Evolutionary conservation across 1,140 invertebrate genomes (phyloP).

Genomic region (Antheraea pernyi): DNA sequence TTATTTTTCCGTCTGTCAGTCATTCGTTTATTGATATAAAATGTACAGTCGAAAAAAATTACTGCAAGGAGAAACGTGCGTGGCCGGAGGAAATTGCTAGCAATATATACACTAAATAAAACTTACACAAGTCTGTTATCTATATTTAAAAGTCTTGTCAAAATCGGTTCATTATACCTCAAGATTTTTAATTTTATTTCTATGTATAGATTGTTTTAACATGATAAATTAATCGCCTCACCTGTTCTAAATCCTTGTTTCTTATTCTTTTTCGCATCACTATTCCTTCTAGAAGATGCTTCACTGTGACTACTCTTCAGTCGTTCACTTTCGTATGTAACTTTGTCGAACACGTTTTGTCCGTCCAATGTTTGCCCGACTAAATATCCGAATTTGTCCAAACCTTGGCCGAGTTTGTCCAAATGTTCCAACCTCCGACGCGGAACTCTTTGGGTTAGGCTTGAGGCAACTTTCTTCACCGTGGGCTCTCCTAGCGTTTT

Average conservation of each 20-base stretch:
- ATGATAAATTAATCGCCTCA: slow-evolving; percentile 17
- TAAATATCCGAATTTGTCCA: slow-evolving; percentile 27
- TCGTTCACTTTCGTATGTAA: slow-evolving; percentile 62
- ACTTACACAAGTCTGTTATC: too few relatives aligned
- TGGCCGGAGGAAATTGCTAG: too few relatives aligned
- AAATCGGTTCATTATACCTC: too few relatives aligned
- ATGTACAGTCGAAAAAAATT: too few relatives aligned
- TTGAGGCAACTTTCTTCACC: slow-evolving; percentile 18
- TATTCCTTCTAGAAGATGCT: slow-evolving; percentile 62
- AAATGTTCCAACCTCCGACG: slow-evolving; percentile 28
- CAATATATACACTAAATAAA: too few relatives aligned
- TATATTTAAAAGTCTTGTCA: too few relatives aligned
- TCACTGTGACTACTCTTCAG: slow-evolving; percentile 53
- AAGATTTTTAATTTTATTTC: too few relatives aligned
- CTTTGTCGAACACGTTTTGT: slow-evolving; percentile 39
- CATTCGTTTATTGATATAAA: too few relatives aligned
- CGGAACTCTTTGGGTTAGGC: slow-evolving; percentile 25
- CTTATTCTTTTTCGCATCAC: slow-evolving; percentile 51
- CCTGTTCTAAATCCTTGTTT: slow-evolving; percentile 49
- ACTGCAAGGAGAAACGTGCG: too few relatives aligned
- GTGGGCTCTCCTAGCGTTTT: slow-evolving; percentile 23
- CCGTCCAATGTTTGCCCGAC: slow-evolving; percentile 31
- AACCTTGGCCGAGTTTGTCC: slow-evolving; percentile 25
- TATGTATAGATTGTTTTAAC: too few relatives aligned
- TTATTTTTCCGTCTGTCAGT: too few relatives aligned